phyloP scores from a whole-genome alignment of 2,113 vertebrate species.

The Haliaeetus leucogaster region DNA sequence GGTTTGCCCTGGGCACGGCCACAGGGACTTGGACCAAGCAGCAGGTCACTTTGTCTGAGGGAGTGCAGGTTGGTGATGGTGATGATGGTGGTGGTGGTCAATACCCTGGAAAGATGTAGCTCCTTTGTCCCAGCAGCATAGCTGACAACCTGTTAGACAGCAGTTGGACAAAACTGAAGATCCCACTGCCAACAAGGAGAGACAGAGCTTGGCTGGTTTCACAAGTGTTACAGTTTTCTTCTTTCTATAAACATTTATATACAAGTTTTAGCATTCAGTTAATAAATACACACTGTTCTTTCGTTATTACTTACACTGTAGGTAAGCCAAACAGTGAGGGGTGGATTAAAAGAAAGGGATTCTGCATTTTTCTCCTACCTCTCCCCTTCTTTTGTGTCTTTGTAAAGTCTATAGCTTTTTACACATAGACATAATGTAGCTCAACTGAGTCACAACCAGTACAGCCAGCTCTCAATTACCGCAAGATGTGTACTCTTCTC shows the following conservation, averaged over 20 bases:
- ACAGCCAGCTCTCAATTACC: neutral
- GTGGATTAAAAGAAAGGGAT: neutral
- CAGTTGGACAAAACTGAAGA: neutral
- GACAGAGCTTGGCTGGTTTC: neutral
- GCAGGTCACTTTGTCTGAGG: neutral
- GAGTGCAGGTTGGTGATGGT: neutral
- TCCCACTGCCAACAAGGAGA: neutral
- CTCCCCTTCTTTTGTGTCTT: slow-evolving; percentile 11
- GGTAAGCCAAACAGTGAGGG: neutral
- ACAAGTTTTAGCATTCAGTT: neutral
- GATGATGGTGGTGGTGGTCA: neutral
- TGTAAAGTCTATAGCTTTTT: neutral
- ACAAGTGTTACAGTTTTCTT: neutral
- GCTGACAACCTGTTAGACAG: neutral
- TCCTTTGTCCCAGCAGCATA: neutral
- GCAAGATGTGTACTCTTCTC: neutral
- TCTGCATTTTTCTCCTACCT: neutral
- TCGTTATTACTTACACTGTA: neutral
- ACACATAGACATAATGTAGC: neutral
- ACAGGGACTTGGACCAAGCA: neutral
- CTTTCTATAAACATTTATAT: neutral
- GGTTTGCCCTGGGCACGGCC: neutral
- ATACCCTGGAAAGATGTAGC: neutral
- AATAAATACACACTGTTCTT: neutral
- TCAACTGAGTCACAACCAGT: neutral